phyloP scores from a whole-genome alignment of 2,113 vertebrate genomes.

The Syngnathus scovelli region DNA sequence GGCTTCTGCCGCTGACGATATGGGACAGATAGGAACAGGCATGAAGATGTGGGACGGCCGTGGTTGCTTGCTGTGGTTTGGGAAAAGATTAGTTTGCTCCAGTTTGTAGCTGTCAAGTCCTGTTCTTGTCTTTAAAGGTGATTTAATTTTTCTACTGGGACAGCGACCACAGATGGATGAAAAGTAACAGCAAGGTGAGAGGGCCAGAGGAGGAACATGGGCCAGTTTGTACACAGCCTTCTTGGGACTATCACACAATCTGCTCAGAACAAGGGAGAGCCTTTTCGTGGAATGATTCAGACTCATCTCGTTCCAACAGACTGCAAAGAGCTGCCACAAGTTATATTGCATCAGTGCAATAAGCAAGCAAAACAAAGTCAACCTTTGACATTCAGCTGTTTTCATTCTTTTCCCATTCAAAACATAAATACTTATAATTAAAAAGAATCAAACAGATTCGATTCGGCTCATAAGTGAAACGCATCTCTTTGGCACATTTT shows the following conservation, averaged over 20 bases:
- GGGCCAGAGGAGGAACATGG: constrained; percentile 28
- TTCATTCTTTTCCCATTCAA: constrained; percentile 40
- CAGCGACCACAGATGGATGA: constrained; percentile 40
- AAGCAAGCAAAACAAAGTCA: constrained; percentile 35
- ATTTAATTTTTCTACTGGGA: constrained; percentile 50
- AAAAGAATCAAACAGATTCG: too few relatives aligned
- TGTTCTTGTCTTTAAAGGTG: constrained; percentile 41
- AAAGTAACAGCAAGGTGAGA: constrained; percentile 55
- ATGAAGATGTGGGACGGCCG: constrained; percentile 18
- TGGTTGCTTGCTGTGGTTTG: constrained; percentile 22
- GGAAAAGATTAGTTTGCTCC: constrained; percentile 57
- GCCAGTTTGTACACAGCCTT: constrained; percentile 20
- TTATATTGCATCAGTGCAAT: constrained; percentile 49
- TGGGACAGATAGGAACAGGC: constrained; percentile 52
- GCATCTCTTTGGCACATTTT: neutral
- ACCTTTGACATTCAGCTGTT: constrained; percentile 42
- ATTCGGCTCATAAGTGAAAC: neutral
- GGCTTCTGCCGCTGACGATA: constrained; percentile 47
- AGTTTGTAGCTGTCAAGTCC: constrained; percentile 62
- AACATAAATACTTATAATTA: neutral
- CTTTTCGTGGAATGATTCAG: constrained; percentile 54
- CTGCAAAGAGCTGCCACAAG: constrained; percentile 58
- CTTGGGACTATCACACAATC: constrained; percentile 12
- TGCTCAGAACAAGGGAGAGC: constrained; percentile 27
- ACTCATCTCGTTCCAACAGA: constrained; percentile 46